Percentiles rank a stretch among this genome's conserved stretches.
These are phyloP conservation scores for Lucinisca nassula DNA, from an alignment of 2,888 invertebrate species.

Conservation along the genomic window DNA sequence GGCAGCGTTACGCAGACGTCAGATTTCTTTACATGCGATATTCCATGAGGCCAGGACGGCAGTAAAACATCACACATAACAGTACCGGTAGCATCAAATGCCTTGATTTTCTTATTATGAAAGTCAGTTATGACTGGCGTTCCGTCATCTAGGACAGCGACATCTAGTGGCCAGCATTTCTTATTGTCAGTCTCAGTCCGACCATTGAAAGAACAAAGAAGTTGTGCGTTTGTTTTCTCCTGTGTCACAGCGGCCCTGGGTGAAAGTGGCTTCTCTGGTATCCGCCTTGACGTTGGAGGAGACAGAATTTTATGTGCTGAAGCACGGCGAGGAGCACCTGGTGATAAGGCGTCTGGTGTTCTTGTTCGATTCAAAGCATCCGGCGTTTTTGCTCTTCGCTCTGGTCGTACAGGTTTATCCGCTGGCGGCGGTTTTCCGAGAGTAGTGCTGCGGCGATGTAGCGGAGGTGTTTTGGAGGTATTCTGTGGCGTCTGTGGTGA, in stretches of 20 bases:
- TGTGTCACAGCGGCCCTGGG: constrained; percentile 44
- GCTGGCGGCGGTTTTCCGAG: constrained; percentile 54
- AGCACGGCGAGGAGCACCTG: constrained; percentile 55
- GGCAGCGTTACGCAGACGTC: constrained; percentile 75
- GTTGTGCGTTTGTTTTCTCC: constrained; percentile 67
- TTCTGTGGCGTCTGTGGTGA: constrained; percentile 21
- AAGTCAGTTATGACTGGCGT: constrained; percentile 77
- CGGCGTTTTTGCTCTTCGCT: constrained; percentile 63
- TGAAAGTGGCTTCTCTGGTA: neutral
- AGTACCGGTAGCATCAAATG: constrained; percentile 73
- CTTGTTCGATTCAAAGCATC: constrained; percentile 45
- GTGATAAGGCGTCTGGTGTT: constrained; percentile 26
- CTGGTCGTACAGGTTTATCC: constrained; percentile 63
- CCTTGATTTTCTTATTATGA: constrained; percentile 77
- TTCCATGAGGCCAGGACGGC: constrained; percentile 77
- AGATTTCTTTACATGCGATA: constrained; percentile 68
- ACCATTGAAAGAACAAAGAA: constrained; percentile 75
- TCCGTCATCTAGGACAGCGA: constrained; percentile 75
- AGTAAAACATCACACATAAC: constrained; percentile 74
- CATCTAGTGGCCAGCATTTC: constrained; percentile 78
- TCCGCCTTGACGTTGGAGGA: constrained; percentile 13
- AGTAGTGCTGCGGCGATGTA: constrained; percentile 61
- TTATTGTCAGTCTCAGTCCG: constrained; percentile 74
- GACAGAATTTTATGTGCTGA: constrained; percentile 49
- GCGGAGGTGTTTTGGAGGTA: constrained; percentile 61